phyloP scores from a whole-genome alignment of 2,113 vertebrate species.

The Tapirus terrestris region DNA sequence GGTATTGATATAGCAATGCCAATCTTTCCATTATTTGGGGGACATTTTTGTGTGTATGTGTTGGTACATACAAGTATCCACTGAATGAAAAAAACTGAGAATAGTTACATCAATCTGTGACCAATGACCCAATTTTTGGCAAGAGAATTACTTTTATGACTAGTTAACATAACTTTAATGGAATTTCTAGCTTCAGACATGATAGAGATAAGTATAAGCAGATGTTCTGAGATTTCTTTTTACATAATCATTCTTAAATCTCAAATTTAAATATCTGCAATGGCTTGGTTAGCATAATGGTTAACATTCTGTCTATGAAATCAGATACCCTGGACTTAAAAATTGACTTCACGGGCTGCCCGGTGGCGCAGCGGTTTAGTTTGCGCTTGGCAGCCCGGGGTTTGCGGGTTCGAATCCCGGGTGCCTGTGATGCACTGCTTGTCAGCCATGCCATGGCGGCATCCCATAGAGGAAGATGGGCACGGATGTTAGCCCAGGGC shows the following conservation, averaged over 20 bases:
- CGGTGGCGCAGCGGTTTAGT: too few species aligned
- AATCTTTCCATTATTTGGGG: background rate
- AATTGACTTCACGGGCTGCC: background rate
- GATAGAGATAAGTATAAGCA: background rate
- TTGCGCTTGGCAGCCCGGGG: too few species aligned
- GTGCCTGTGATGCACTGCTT: too few species aligned
- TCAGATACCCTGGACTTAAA: background rate
- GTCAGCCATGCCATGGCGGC: too few species aligned
- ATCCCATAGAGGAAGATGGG: too few species aligned
- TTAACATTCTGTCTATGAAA: background rate
- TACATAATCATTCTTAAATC: constrained; percentile 21
- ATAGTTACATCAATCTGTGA: background rate
- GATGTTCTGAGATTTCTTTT: background rate
- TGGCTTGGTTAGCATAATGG: background rate
- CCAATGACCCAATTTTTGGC: background rate
- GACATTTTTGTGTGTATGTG: background rate
- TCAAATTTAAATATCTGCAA: background rate
- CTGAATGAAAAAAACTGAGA: background rate
- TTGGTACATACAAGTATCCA: background rate
- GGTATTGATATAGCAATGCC: background rate
- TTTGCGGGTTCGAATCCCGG: too few species aligned
- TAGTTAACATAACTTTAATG: background rate
- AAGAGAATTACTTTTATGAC: background rate
- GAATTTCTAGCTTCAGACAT: background rate
- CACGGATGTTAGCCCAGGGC: too few species aligned